Evolutionary conservation across 1,140 invertebrate species (phyloP).

Genomic region (Ceratina calcarata): DNA sequence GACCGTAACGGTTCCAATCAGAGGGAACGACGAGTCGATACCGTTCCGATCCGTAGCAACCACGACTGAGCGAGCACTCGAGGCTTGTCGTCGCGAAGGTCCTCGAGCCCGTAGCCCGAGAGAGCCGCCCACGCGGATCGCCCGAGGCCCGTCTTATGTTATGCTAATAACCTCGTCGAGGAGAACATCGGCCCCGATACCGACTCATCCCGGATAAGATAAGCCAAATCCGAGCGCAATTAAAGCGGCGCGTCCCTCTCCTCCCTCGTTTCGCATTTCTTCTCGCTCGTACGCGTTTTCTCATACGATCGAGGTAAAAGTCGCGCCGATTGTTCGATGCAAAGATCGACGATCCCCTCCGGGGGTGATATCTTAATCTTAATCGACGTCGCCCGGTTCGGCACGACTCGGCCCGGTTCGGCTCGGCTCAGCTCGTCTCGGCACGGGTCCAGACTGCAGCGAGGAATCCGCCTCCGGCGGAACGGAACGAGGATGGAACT

Average conservation of each 20-base stretch:
- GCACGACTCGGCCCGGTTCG: not conserved
- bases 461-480: slow-evolving; percentile 27
- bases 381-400: slow-evolving; percentile 38
- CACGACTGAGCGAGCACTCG: slow-evolving; percentile 17
- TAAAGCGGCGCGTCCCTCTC: slow-evolving; percentile 40
- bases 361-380: slow-evolving; percentile 41
- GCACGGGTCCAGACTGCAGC: not conserved
- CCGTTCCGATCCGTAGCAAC: slow-evolving; percentile 27
- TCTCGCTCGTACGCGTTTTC: slow-evolving; percentile 4
- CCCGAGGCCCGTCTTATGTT: slow-evolving; percentile 51
- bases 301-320: slow-evolving; percentile 8
- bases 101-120: not conserved
- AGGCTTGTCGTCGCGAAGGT: slow-evolving; percentile 46
- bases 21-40: slow-evolving; percentile 34
- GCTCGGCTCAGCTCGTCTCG: too few relatives aligned
- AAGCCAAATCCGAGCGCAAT: slow-evolving; percentile 50
- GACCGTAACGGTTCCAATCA: slow-evolving; percentile 23
- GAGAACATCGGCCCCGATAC: slow-evolving; percentile 54
- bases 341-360: slow-evolving; percentile 32
- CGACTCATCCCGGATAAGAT: slow-evolving; percentile 57
- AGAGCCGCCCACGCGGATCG: slow-evolving; percentile 53
- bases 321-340: slow-evolving; percentile 13
- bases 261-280: not conserved
- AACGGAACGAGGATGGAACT: slow-evolving; percentile 28
- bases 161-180: slow-evolving; percentile 58